Conservation (phyloP, 2,113 vertebrate genomes). For the Nothocercus julius region DNA sequence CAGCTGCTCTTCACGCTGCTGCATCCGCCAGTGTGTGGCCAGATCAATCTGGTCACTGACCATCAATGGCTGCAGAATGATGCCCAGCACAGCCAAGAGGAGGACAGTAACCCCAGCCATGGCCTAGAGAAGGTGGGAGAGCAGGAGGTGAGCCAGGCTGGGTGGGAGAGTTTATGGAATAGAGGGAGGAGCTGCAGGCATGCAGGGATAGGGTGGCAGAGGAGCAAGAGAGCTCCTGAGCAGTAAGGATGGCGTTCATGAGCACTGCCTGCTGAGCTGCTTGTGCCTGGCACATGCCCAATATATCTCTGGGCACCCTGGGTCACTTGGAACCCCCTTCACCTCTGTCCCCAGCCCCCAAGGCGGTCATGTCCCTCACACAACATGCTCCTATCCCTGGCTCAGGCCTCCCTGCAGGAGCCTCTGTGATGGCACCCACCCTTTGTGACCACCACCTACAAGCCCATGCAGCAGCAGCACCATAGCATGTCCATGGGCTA, state of each 20-base stretch:
- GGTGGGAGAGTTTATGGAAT: neutral
- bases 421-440: too few relatives aligned
- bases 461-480: too few relatives aligned
- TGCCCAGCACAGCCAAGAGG: neutral
- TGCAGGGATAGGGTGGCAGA: neutral
- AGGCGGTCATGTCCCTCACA: too few relatives aligned
- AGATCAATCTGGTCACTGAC: too few relatives aligned
- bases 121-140: neutral
- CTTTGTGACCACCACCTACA: too few relatives aligned
- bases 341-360: neutral
- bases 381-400: fast-evolving
- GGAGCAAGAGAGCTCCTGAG: fast-evolving
- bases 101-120: neutral
- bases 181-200: neutral
- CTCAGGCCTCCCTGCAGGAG: neutral
- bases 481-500: too few relatives aligned
- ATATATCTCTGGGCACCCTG: too few relatives aligned
- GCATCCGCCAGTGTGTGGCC: too few relatives aligned
- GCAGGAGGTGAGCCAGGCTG: neutral
- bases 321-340: too few relatives aligned
- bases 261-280: fast-evolving
- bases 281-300: neutral
- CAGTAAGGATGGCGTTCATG: neutral
- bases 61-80: fast-evolving
- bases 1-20: neutral